Conservation (phyloP, 1,140 invertebrate genomes). For the Scaptomyza pallida region DNA sequence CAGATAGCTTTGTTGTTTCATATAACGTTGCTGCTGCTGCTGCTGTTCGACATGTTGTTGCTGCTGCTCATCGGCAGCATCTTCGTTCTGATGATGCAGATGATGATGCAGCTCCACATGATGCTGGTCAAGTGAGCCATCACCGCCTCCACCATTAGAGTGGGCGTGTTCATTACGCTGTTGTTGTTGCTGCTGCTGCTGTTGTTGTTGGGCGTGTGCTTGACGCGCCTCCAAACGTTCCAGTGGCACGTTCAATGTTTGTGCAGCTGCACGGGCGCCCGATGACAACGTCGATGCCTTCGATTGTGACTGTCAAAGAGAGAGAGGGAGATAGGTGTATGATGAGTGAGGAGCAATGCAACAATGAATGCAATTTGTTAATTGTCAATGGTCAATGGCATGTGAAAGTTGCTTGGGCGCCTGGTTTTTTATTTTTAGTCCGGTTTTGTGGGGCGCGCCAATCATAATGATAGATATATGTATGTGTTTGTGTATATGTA, state of each 20-base stretch:
- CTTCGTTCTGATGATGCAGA: constrained; percentile 32
- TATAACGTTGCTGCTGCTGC: constrained; percentile 32
- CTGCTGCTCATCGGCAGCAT: constrained; percentile 38
- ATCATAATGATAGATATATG: background rate
- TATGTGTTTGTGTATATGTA: too few relatives aligned
- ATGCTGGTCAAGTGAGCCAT: constrained; percentile 59
- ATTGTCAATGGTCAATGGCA: constrained; percentile 71
- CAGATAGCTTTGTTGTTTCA: constrained; percentile 71
- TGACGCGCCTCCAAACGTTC: constrained; percentile 81
- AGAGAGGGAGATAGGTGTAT: constrained; percentile 2
- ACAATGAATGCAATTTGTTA: constrained; percentile 51
- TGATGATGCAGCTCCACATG: constrained; percentile 65
- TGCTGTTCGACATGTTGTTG: constrained; percentile 51
- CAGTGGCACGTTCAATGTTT: constrained; percentile 83
- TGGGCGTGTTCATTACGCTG: constrained; percentile 60
- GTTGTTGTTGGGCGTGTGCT: constrained; percentile 67
- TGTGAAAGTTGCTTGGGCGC: constrained; percentile 75
- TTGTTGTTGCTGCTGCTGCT: too few relatives aligned
- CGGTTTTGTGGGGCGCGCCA: constrained; percentile 6
- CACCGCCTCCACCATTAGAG: constrained; percentile 47
- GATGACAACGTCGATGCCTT: constrained; percentile 82
- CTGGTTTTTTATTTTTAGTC: constrained; percentile 24
- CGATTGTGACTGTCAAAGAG: constrained; percentile 70
- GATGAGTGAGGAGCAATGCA: background rate
- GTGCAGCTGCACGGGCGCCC: constrained; percentile 79